Percentiles rank a stretch among this genome's conserved stretches.
Conservation (phyloP, 2,113 vertebrate genomes). For the Emydocephalus ijimae region DNA sequence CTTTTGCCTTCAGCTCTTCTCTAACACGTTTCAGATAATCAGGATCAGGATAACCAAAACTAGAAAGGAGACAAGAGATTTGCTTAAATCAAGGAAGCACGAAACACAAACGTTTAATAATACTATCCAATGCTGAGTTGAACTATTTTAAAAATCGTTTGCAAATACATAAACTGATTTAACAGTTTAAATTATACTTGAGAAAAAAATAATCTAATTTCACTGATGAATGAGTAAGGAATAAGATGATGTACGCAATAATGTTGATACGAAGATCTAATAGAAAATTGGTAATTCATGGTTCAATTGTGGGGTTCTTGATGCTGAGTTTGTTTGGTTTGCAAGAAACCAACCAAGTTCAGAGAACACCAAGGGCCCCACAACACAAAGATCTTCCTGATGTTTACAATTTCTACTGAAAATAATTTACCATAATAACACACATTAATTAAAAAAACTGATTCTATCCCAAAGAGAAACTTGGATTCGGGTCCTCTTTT, state of each 20-base stretch:
- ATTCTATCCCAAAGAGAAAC: background rate
- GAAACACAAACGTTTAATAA: background rate
- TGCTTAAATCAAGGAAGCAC: background rate
- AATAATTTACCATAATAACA: background rate
- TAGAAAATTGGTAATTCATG: background rate
- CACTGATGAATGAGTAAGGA: background rate
- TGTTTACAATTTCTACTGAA: background rate
- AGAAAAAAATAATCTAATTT: background rate
- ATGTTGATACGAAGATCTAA: background rate
- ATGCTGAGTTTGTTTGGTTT: background rate
- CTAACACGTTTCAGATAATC: constrained; percentile 68
- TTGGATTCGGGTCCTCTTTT: background rate
- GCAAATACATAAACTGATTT: background rate
- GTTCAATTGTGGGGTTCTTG: background rate
- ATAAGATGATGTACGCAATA: background rate
- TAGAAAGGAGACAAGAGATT: constrained; percentile 39
- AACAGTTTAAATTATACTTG: background rate
- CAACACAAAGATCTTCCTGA: background rate
- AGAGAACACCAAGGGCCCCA: background rate
- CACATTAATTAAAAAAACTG: background rate
- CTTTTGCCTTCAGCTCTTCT: constrained; percentile 73
- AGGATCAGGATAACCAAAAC: constrained; percentile 74
- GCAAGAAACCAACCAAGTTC: background rate
- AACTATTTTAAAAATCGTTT: background rate
- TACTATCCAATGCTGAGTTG: background rate